A percentile compares a stretch with the other conserved stretches of the same genome.
phyloP scores from a whole-genome alignment of 1,140 invertebrate genomes.

The Calosoma granatense region DNA sequence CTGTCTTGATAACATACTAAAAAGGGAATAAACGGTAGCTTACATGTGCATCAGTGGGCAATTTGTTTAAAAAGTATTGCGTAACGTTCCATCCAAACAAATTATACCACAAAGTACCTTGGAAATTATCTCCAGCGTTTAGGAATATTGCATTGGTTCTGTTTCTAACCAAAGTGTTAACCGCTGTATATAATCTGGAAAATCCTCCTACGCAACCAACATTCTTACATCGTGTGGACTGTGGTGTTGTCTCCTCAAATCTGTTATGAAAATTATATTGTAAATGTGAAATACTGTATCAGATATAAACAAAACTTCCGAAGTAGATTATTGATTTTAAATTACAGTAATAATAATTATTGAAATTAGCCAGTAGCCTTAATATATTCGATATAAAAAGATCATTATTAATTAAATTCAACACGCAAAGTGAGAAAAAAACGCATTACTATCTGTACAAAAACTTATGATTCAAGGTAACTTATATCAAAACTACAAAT shows the following conservation, averaged over 20 bases:
- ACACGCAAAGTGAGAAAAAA: not conserved
- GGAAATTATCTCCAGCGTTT: slow-evolving; percentile 76
- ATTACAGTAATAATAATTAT: not conserved
- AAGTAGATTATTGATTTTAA: not conserved
- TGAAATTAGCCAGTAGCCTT: not conserved
- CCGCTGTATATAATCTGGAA: slow-evolving; percentile 50
- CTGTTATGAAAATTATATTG: slow-evolving; percentile 32
- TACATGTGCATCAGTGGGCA: slow-evolving; percentile 73
- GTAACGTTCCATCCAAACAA: slow-evolving; percentile 63
- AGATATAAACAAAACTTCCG: not conserved
- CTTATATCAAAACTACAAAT: too few relatives aligned
- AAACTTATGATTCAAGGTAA: too few relatives aligned
- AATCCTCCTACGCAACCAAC: slow-evolving; percentile 60
- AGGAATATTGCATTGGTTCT: slow-evolving; percentile 53
- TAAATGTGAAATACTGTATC: not conserved
- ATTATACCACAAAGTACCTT: slow-evolving; percentile 78
- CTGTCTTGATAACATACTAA: too few relatives aligned
- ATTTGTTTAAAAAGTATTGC: slow-evolving; percentile 60
- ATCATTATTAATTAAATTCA: not conserved
- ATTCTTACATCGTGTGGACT: slow-evolving; percentile 51
- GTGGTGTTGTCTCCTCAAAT: slow-evolving; percentile 56
- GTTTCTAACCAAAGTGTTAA: slow-evolving; percentile 41
- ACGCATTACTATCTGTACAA: not conserved
- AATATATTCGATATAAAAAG: not conserved
- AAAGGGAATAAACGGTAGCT: slow-evolving; percentile 25